Evolutionary conservation across 2,888 invertebrate genomes (phyloP).

Genomic region (Eupeodes latifasciatus): DNA sequence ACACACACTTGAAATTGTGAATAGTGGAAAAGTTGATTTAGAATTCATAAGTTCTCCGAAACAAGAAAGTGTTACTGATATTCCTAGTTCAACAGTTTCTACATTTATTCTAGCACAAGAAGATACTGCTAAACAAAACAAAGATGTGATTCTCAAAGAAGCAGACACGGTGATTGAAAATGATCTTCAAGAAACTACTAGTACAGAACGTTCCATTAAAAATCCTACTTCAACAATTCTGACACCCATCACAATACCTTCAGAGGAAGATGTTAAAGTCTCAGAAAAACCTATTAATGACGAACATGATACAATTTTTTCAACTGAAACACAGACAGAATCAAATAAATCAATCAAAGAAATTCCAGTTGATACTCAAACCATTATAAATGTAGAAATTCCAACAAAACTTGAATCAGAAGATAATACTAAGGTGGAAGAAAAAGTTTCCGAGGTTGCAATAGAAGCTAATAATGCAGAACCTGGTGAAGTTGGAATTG

Average conservation of each 20-base stretch:
- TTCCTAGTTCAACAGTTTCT: background rate
- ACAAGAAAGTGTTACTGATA: background rate
- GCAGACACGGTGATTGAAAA: background rate
- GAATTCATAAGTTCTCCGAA: background rate
- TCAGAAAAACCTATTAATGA: background rate
- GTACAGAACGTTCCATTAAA: background rate
- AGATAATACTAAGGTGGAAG: background rate
- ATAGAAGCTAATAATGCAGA: background rate
- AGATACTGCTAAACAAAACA: background rate
- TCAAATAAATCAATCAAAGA: background rate
- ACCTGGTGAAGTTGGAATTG: background rate
- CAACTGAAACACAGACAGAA: background rate
- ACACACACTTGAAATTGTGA: background rate
- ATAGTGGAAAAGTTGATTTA: background rate
- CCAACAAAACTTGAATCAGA: background rate
- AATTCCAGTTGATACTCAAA: background rate
- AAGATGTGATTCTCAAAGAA: background rate
- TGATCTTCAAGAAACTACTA: background rate
- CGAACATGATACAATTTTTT: background rate
- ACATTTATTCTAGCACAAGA: background rate
- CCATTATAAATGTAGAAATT: background rate
- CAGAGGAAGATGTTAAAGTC: background rate
- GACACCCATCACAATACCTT: background rate
- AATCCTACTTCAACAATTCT: background rate
- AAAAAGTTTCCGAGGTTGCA: background rate